Base-by-base conservation (phyloP, 2,888 invertebrate genomes). In the Tipula unca region DNA sequence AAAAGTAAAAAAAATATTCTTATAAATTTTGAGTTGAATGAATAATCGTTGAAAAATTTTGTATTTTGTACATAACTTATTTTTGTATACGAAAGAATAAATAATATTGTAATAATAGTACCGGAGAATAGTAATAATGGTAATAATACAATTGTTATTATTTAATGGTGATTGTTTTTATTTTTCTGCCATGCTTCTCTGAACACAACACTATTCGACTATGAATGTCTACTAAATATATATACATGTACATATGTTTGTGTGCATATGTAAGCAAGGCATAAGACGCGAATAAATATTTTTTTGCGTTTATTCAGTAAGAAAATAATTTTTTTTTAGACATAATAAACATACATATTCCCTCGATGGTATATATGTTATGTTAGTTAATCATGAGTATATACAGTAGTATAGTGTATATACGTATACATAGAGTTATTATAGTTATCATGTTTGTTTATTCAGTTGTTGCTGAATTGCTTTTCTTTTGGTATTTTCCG, bases 151-250 rank as follows among this genome's bases (percentile, higher is more conserved):
- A 69, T 69, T 69, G 69, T 69, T 69, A 69, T 69, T 69, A 69
- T 69, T 69, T 69, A 69, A 69, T 69, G 69, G 69, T 69, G 69
- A 69, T 69, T 69, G 69, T 69, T 69, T 69, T 69, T 69, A 69
- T 69, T 69, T 69, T 69, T 10, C 8, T 69, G 69, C 25, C 25
- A 69, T 69, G 69, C 69, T 25, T 69, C 69, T 8, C 25, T 69
- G 25, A 6, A 69, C 69, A 69, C 69, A 25, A 69, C 69, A 69
- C 69, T 13, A 25, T 13, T 14, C 69, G 48, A 20, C 6, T 48
- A 3, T 5, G 48, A 6, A 48, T n/a, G n/a, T n/a, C n/a, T n/a
- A n/a, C n/a, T n/a, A n/a, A n/a, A n/a, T n/a, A n/a, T n/a, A n/a
- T n/a, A n/a, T n/a, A n/a, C n/a, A n/a, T n/a, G n/a, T n/a, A n/a